phyloP scores from a whole-genome alignment of 2,113 vertebrate species.

The Neoarius graeffei region DNA sequence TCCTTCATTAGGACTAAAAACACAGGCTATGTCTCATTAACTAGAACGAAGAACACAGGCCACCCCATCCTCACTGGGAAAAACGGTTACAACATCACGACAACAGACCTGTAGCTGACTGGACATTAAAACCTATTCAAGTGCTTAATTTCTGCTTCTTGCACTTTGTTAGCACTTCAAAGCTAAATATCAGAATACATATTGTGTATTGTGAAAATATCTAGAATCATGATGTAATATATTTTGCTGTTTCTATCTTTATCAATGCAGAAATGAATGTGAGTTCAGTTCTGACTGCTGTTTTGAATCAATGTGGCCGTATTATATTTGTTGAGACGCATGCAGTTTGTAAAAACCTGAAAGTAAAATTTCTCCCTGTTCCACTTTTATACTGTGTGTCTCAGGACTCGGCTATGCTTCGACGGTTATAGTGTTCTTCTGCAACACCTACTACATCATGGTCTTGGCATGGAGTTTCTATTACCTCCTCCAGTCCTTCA shows the following conservation, averaged over 20 bases:
- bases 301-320: background rate
- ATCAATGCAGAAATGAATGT: background rate
- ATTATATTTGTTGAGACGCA: too few relatives aligned
- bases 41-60: too few relatives aligned
- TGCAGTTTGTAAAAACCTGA: background rate
- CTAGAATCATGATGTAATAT: background rate
- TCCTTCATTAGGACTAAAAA: background rate
- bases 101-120: background rate
- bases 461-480: conserved; percentile 83
- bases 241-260: background rate
- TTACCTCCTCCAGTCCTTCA: conserved; percentile 80
- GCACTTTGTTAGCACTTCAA: background rate
- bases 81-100: background rate
- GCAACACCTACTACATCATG: conserved; percentile 86
- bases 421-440: conserved; percentile 84
- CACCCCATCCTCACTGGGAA: background rate
- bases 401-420: conserved; percentile 78
- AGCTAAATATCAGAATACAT: background rate
- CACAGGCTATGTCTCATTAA: background rate
- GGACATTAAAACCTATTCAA: background rate
- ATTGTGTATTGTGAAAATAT: background rate
- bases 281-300: background rate
- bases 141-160: too few relatives aligned
- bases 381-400: background rate
- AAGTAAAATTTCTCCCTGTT: background rate